Evolutionary conservation across 23 tunicate species (phyloP), one percentile per base, ranked within the genome.

Genomic region (Aplidium turbinatum): DNA sequence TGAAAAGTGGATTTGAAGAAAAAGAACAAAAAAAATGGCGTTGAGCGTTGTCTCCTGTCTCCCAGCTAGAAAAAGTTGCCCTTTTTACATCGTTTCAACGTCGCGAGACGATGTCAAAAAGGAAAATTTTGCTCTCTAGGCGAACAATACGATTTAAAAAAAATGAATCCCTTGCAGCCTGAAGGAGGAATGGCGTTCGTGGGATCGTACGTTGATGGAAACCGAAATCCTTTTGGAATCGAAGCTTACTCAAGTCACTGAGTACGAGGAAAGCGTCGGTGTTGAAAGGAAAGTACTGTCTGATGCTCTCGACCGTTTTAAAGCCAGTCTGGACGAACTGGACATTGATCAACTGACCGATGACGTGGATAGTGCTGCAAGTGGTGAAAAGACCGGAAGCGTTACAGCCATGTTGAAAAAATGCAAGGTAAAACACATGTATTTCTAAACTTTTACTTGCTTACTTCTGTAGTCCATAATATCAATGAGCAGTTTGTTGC

Each of bases 151-250:
- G n/a, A n/a, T n/a, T n/a, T n/a, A n/a, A n/a, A n/a, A n/a, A n/a
- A n/a, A 42, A 42, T 18, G 23, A n/a, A 27, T 3, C 35, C 6
- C 73, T 53, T 81, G 31, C 47, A 91, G 97, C 66, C 55, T 91
- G 65, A 91, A 79, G 58, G 86, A 78, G 35, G 86, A 91, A 42
- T 91, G 97, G 97, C 60, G 83, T 21, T 29, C 79, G 2, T 91
- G 91, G 91, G 97, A 91, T 42, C 66, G 97, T 1, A 72, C 45
- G 7, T 11, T 91, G 47, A 84, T 81, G 22, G 97, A 79, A 58
- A 64, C 91, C 1, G 97, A 91, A 38, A 84, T 91, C 1, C 55
- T 79, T 0, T 73, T 91, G 24, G 84, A 91, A 65, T 55, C 81
- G 16, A 63, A 53, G 6, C 69, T 91, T 19, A 57, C 76, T 0